These are phyloP conservation scores for Cataglyphis rosenhaueri DNA, from an alignment of 2,888 invertebrate genomes.

Conservation along the genomic window DNA sequence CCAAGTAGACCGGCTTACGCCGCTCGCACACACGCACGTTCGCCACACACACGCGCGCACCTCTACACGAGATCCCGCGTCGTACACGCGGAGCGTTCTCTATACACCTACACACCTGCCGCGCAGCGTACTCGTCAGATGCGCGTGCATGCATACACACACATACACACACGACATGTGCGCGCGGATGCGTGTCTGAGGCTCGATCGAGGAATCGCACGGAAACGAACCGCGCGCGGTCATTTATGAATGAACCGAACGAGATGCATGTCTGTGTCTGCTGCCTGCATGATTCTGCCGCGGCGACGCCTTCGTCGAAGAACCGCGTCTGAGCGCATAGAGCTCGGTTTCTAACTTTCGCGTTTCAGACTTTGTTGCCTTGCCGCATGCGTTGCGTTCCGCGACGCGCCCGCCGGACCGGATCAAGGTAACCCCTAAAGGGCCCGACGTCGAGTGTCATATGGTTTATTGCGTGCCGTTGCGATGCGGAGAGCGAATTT, in stretches of 20 bases:
- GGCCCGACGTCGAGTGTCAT: constrained; percentile 40
- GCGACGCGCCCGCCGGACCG: constrained; percentile 6
- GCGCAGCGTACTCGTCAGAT: constrained; percentile 55
- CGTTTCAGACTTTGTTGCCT: constrained; percentile 24
- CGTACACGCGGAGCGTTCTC: constrained; percentile 25
- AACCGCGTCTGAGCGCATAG: constrained; percentile 4
- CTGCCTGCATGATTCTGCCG: constrained; percentile 42
- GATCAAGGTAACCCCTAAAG: constrained; percentile 24
- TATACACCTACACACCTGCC: constrained; percentile 73
- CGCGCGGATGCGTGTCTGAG: constrained; percentile 38
- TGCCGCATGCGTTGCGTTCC: background rate
- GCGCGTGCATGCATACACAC: constrained; percentile 33
- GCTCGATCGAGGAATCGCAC: constrained; percentile 45
- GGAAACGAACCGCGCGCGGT: constrained; percentile 59
- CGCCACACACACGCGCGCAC: constrained; percentile 57
- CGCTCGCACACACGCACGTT: constrained; percentile 66
- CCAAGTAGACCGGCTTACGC: constrained; percentile 84
- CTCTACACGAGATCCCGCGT: constrained; percentile 65
- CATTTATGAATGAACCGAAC: constrained; percentile 71
- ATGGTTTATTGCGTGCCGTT: constrained; percentile 41
- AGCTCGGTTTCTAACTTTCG: background rate
- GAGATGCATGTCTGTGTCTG: constrained; percentile 49
- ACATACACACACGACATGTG: background rate
- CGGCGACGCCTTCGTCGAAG: background rate
- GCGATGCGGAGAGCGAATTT: constrained; percentile 25